A percentile compares a stretch with the other conserved stretches of the same genome.
phyloP scores from a whole-genome alignment of 2,888 invertebrate genomes.

The Apodemia hepburni region DNA sequence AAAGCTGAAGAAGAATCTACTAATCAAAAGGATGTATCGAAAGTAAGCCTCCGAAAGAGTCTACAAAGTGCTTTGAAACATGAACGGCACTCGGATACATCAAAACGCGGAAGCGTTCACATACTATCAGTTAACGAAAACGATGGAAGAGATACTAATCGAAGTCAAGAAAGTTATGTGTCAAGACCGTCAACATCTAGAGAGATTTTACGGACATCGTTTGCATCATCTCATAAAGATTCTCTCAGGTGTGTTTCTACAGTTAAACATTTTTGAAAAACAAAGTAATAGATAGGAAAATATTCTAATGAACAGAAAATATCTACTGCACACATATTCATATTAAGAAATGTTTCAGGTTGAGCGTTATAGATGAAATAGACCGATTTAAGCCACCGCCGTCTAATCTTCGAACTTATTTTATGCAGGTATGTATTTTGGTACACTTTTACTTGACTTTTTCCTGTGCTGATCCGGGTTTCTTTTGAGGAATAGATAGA shows the following conservation, averaged over 20 bases:
- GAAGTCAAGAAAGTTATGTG: not conserved
- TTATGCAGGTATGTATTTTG: slow-evolving; percentile 55
- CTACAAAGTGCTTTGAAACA: slow-evolving; percentile 17
- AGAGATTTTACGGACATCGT: not conserved
- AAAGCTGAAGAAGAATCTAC: slow-evolving; percentile 24
- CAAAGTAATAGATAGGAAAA: not conserved
- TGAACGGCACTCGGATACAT: slow-evolving; percentile 2
- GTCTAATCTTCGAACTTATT: slow-evolving; percentile 51
- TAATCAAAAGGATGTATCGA: slow-evolving; percentile 17
- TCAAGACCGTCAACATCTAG: not conserved
- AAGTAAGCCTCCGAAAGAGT: slow-evolving; percentile 7
- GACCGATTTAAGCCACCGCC: slow-evolving; percentile 22
- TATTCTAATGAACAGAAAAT: too few species aligned
- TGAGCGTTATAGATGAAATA: slow-evolving; percentile 42
- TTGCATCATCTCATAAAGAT: slow-evolving; percentile 6
- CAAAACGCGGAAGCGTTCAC: not conserved
- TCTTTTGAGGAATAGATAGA: too few species aligned
- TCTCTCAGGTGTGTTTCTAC: slow-evolving; percentile 2
- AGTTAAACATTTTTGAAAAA: not conserved
- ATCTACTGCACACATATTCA: too few species aligned
- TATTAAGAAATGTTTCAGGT: slow-evolving; percentile 38
- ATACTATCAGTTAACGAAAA: not conserved
- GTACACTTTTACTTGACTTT: not conserved
- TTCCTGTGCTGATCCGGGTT: too few species aligned
- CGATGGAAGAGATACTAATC: not conserved